Evolutionary conservation across 2,888 invertebrate species (phyloP), one percentile per base, ranked within the genome.

Genomic region (Diaperis boleti): DNA sequence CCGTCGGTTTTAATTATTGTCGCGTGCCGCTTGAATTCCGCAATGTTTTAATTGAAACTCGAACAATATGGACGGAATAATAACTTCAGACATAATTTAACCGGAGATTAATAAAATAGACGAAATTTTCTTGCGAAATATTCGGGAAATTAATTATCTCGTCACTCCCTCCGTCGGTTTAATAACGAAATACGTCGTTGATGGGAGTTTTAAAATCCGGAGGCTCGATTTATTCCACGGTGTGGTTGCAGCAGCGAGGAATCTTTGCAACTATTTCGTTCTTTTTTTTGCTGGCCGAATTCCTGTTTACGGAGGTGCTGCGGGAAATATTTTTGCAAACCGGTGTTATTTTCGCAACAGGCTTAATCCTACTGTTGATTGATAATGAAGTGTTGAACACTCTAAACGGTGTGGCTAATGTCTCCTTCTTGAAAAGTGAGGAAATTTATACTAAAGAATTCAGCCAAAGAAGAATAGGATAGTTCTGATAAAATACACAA

Each of bases 41-140:
- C 33, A 22, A 14, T 54, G 54, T 54, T 42, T 54, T 54, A 52
- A 52, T 52, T 52, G 39, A 52, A 52, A 52, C 14, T 29, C 15
- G 17, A 42, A 31, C 39, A 42, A 31, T 54, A 54, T 31, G 29
- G 18, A 26, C 14, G 10, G 17, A 37, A 29, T 52, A 52, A 52
- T 39, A 14, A 26, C 35, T 39, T 39, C 20, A 18, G 52, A 52
- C 35, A 10, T 33, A 15, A 49, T 35, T 49, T 49, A 49, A 49
- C 13, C 52, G 52, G 11, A 18, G 31, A 54, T 54, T 54, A 54
- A 41, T 54, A 41, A 54, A 54, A 54, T 54, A 54, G 8, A 17
- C 26, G 17, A 54, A 54, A 52, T 52, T 52, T 54, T 54, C 54
- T 42, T 31, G 54, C 15, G 17, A 52, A 52, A 52, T 52, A 52